phyloP scores from a whole-genome alignment of 2,888 invertebrate species.

The Rotaria magnacalcarata region DNA sequence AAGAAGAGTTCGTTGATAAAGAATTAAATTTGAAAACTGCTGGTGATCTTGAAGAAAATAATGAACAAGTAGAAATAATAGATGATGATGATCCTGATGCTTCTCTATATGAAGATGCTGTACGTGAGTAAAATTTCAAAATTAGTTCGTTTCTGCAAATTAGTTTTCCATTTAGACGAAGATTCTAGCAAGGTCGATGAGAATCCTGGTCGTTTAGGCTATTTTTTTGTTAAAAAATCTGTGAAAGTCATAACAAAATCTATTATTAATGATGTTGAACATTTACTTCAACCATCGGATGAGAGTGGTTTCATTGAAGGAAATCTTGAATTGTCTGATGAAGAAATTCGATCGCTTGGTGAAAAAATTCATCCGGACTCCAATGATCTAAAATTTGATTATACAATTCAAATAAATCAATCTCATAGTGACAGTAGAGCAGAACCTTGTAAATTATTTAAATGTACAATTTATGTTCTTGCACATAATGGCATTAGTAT shows the following conservation, averaged over 20 bases:
- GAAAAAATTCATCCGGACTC: background rate
- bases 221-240: constrained; percentile 18
- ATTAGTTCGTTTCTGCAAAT: background rate
- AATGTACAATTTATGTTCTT: background rate
- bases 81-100: background rate
- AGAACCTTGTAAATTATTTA: background rate
- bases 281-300: constrained; percentile 22
- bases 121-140: background rate
- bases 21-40: background rate
- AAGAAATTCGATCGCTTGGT: background rate
- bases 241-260: constrained; percentile 1
- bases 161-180: background rate
- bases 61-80: background rate
- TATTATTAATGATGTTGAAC: constrained; percentile 20
- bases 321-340: background rate
- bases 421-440: background rate
- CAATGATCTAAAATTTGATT: background rate
- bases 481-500: background rate
- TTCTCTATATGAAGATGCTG: background rate
- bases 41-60: background rate
- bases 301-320: constrained; percentile 21
- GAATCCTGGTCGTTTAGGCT: constrained; percentile 19
- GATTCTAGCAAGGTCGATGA: background rate
- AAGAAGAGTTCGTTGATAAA: background rate
- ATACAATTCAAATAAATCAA: background rate